Base-by-base conservation (phyloP, 1,140 invertebrate species). In the Drosophila dunni region DNA sequence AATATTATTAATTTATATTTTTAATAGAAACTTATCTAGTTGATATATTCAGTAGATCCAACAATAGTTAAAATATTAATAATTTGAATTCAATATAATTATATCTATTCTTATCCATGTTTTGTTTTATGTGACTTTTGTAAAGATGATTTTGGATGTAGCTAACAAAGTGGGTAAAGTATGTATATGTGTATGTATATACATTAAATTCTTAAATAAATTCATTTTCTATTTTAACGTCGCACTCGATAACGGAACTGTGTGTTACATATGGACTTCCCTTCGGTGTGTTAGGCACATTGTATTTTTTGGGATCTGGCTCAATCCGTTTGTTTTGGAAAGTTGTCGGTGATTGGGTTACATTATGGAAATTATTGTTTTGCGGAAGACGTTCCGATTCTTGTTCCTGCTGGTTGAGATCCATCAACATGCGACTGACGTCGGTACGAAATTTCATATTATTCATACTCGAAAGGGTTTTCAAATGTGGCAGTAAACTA, bases 221-320 rank as follows among this genome's bases (percentile, higher is more conserved):
- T 15, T 89, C 84, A 51, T 89, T 89, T 57, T 89, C 84, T 54
- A 89, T 89, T 40, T 89, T 89, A 44, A 89, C 85, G 58, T 89
- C 84, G 29, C 85, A 89, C 45, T 89, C 84, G 15, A 89, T 51
- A 34, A 75, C 61, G 0, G 79, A 80, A 20, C 71, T 76, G 8
- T 89, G 68, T 6, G 42, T 64, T 2, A 75, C 33, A 40, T 46
- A 75, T 7, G 20, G 7, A 10, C 40, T 51, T 11, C 38, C 69
- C 33, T 67, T 66, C 1, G 38, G 33, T 53, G 67, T 42, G 40
- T 33, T 61, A n/a, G 42, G 17, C 56, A 46, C 8, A 17, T 24
- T 56, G 64, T 63, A 61, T 38, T 65, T 77, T 0, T 38, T 40
- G 15, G 44, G 9, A 0, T 33, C 24, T 2, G 5, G 20, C 6